These are phyloP conservation scores for Aphaenogaster rudis DNA, from an alignment of 1,140 invertebrate genomes.

Conservation along the genomic window DNA sequence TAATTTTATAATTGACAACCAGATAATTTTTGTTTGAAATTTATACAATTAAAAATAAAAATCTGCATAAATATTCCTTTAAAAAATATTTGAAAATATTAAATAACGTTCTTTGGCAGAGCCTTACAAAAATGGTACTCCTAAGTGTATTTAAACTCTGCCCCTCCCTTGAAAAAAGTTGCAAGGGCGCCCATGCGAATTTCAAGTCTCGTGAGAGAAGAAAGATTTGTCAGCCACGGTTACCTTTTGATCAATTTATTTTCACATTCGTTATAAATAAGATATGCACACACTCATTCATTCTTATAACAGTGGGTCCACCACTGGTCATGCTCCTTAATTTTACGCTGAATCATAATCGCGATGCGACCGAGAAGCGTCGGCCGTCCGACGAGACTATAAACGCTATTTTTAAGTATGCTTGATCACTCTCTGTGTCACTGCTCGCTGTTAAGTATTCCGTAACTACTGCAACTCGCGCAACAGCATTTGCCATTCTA, in stretches of 20 bases:
- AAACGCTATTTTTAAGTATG: conserved; percentile 43
- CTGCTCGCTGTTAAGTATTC: conserved; percentile 34
- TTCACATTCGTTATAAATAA: conserved; percentile 85
- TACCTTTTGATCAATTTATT: conserved; percentile 73
- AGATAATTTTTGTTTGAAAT: too few relatives aligned
- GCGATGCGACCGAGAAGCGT: conserved; percentile 65
- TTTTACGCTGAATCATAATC: conserved; percentile 74
- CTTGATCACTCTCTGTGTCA: conserved; percentile 45
- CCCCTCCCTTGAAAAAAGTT: too few relatives aligned
- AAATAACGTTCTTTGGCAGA: too few relatives aligned
- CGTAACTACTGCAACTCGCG: neutral
- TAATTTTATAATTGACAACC: too few relatives aligned
- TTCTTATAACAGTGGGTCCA: conserved; percentile 82
- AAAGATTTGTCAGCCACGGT: neutral
- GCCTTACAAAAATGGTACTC: too few relatives aligned
- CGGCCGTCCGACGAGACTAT: neutral
- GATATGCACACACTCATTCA: conserved; percentile 85
- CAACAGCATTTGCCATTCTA: neutral
- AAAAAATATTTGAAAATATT: too few relatives aligned
- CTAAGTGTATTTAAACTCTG: too few relatives aligned
- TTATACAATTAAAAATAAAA: too few relatives aligned
- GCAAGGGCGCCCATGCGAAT: too few relatives aligned
- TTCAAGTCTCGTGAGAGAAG: neutral
- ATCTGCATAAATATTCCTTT: too few relatives aligned
- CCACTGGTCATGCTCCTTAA: conserved; percentile 80